Percentiles rank a stretch among this genome's conserved stretches.
Conservation (phyloP, 2,888 invertebrate genomes). For the Trissolcus brochymenae region DNA sequence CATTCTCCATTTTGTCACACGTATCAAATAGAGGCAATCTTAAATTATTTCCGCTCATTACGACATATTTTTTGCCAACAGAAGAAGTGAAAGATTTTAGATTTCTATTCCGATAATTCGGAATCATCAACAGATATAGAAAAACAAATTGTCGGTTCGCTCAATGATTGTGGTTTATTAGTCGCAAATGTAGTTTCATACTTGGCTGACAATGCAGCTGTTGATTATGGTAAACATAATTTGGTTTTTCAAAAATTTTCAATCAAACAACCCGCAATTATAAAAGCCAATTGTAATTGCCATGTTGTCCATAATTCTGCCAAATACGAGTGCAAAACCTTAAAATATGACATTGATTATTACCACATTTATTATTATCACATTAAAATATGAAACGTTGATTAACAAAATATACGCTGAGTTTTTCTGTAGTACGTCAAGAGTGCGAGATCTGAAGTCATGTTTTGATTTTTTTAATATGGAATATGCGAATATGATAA, state of each 20-base stretch:
- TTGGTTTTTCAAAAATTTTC: constrained; percentile 16
- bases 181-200: constrained; percentile 14
- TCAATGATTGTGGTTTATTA: constrained; percentile 11
- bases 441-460: constrained; percentile 14
- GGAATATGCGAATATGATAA: constrained; percentile 27
- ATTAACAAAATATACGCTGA: constrained; percentile 25
- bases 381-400: constrained; percentile 21
- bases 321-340: constrained; percentile 20
- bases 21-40: constrained; percentile 18
- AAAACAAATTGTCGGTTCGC: constrained; percentile 12
- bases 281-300: constrained; percentile 26
- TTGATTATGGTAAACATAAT: constrained; percentile 18
- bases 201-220: constrained; percentile 22
- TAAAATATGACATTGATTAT: constrained; percentile 24
- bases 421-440: constrained; percentile 13
- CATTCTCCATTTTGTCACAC: constrained; percentile 23
- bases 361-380: no score
- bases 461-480: constrained; percentile 33
- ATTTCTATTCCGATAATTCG: constrained; percentile 19
- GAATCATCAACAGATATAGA: constrained; percentile 18
- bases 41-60: constrained; percentile 20
- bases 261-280: constrained; percentile 3
- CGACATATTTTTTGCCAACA: constrained; percentile 15
- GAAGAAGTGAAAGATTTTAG: constrained; percentile 18
- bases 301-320: constrained; percentile 29